Evolutionary conservation across 2,888 invertebrate species (phyloP), one percentile per base, ranked within the genome.

Genomic region (Cantharis nigra): DNA sequence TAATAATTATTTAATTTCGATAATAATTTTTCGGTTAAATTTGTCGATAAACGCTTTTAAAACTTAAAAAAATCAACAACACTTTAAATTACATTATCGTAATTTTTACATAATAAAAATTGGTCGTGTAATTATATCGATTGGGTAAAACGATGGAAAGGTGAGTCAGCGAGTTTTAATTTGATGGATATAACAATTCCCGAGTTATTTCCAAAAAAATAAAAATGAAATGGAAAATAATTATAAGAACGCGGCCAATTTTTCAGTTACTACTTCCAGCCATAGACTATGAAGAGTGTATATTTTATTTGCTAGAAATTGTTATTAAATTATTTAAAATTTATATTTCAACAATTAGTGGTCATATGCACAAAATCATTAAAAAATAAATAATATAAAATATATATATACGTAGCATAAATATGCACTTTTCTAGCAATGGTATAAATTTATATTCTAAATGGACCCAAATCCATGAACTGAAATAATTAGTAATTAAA

Each of bases 381-480:
- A 49, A 13, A 62, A 28, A 63, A 18, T 67, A 16, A 67, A 67
- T 16, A 30, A 67, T 23, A 18, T 11, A 64, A 9, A 64, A 26
- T 26, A 26, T 64, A 20, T 64, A 49, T 49, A 49, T 49, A 49
- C 49, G 49, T 75, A 75, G 80, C 80, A 80, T 82, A 83, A 81
- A 77, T 77, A 74, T 83, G 82, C 83, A 84, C 83, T 84, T 85
- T 83, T 83, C 81, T 70, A 74, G 81, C 83, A 82, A 82, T 83
- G 81, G 76, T 73, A 76, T 77, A 79, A 81, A 79, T 77, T 80
- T 80, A 81, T 82, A 85, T 79, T 81, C 80, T 81, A 83, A 84
- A 82, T 82, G 83, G 84, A 81, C 83, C 83, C 80, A 83, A 85
- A 83, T 84, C 84, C 84, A 85, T 83, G 83, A 86, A 85, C 84